Conservation (phyloP, 2,797 vertebrate species). For the Leptoclinus maculatus region DNA sequence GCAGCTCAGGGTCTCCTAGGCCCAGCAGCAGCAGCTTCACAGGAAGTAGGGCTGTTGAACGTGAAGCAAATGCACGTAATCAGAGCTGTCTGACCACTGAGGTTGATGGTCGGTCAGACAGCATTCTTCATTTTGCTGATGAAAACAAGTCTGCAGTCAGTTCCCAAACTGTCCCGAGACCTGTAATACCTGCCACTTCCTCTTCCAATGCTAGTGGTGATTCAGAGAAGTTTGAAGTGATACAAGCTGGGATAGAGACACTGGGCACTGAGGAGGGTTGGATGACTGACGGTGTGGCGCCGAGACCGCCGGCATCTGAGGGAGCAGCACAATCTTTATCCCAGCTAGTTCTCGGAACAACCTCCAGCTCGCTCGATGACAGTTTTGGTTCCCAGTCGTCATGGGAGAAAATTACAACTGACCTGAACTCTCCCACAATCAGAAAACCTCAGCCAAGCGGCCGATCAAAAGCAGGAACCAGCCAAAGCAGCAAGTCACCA, state of each 20-base stretch:
- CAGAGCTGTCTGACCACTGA: constrained; percentile 58
- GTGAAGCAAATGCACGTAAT: neutral
- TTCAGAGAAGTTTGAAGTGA: constrained; percentile 46
- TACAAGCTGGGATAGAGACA: constrained; percentile 65
- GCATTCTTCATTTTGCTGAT: neutral
- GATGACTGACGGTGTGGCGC: neutral
- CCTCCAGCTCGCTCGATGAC: constrained; percentile 56
- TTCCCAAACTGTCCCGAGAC: neutral
- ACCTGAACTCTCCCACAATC: constrained; percentile 57
- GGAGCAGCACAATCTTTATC: constrained; percentile 47
- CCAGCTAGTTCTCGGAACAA: constrained; percentile 34
- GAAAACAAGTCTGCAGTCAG: constrained; percentile 27
- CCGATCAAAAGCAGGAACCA: constrained; percentile 32
- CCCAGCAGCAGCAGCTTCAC: constrained; percentile 25
- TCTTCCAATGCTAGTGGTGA: constrained; percentile 22
- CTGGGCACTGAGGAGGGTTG: constrained; percentile 22
- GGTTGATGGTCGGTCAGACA: constrained; percentile 1
- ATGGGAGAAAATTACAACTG: constrained; percentile 83
- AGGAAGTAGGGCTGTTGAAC: constrained; percentile 7
- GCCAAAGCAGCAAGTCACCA: constrained; percentile 26
- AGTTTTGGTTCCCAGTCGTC: constrained; percentile 81
- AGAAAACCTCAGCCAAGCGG: constrained; percentile 20
- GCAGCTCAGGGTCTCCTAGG: constrained; percentile 59
- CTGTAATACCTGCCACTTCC: constrained; percentile 4
- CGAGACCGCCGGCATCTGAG: neutral